Evolutionary conservation across 2,888 invertebrate species (phyloP), one percentile per base, ranked within the genome.

Genomic region (Troides helena): DNA sequence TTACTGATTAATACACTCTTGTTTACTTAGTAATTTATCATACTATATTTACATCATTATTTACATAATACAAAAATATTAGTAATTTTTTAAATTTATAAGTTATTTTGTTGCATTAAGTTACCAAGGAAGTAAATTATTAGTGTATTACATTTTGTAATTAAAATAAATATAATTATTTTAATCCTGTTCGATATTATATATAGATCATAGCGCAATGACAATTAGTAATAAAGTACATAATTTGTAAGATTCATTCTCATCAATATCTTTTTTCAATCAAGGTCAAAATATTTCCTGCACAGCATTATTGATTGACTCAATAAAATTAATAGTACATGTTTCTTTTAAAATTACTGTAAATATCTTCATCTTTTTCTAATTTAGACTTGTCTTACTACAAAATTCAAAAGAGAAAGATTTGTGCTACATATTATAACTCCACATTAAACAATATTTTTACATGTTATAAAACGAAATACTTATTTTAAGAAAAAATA

Each of bases 211-310:
- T 30, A 30, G 4, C 3, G 30, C 30, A 30, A 30, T 30, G 30
- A 5, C 30, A 30, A 30, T 30, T 30, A 3, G 5, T 30, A 5
- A 30, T 30, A 4, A 39, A 7, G 39, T 39, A 39, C 39, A 10
- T 39, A 39, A 39, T 10, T 10, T 39, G 39, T 1, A 10, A 39
- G 10, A 39, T 39, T 10, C 39, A 39, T 39, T 39, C 39, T 39
- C 10, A 39, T 39, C 10, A 39, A 39, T 39, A 39, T 10, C 5
- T 57, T 10, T 57, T 78, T 46, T 69, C 86, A 94, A 94, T 87
- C 93, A 61, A 94, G 95, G 80, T 95, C 96, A 76, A 96, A 97
- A 80, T 95, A 98, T 59, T 95, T 97, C 66, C 95, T 96, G 72
- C 96, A 97, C 86, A 96, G 96, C 75, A 97, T 98, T 21, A 21